Evolutionary conservation across 2,113 vertebrate species (phyloP).

Genomic region (Neolamprologus tretocephalus): DNA sequence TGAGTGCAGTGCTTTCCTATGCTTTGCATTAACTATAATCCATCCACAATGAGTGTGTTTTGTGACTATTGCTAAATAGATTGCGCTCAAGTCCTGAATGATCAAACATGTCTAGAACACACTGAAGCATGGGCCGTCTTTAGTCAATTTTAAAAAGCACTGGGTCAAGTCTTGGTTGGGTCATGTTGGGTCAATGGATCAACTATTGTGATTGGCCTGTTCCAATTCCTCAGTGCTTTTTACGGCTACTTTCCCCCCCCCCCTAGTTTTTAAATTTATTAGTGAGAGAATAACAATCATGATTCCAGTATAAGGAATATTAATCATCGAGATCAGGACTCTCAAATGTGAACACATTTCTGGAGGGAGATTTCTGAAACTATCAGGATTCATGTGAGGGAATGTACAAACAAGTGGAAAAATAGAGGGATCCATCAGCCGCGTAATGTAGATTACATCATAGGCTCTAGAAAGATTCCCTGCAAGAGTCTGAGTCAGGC

Average conservation of each 20-base stretch:
- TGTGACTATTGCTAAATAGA: not conserved
- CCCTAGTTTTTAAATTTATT: not conserved
- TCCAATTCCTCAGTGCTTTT: not conserved
- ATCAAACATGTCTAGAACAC: not conserved
- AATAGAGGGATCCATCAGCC: fast-evolving
- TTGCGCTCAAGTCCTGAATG: not conserved
- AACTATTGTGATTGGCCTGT: not conserved
- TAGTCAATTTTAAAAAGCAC: not conserved
- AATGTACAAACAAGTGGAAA: not conserved
- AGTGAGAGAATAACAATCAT: not conserved
- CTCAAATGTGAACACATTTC: not conserved
- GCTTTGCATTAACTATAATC: not conserved
- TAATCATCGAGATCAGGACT: not conserved
- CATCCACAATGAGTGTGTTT: not conserved
- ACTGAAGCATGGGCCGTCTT: not conserved
- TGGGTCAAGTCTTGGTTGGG: not conserved
- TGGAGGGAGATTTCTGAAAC: not conserved
- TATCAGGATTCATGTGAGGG: not conserved
- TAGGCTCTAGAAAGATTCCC: not conserved
- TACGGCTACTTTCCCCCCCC: not conserved
- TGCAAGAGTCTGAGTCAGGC: not conserved
- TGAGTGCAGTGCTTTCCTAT: not conserved
- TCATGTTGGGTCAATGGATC: not conserved
- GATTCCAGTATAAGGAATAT: not conserved
- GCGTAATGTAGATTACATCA: not conserved